Conservation (phyloP, 2,888 invertebrate species). For the Temnothorax ravouxi region DNA sequence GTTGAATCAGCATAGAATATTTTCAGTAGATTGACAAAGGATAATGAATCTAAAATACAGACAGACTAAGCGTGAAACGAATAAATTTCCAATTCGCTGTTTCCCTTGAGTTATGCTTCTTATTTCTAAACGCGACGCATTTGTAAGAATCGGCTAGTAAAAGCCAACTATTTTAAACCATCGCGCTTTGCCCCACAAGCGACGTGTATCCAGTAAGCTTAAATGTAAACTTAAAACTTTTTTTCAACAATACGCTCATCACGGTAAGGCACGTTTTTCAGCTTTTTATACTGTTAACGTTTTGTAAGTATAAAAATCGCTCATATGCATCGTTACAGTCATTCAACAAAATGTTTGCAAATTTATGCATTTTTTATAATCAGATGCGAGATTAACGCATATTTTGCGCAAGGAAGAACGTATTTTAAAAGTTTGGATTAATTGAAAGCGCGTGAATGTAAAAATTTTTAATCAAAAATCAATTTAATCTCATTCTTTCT, state of each 20-base stretch:
- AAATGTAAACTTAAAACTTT: not conserved
- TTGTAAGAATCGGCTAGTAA: not conserved
- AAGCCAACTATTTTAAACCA: constrained; percentile 14
- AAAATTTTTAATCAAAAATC: not conserved
- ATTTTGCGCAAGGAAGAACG: not conserved
- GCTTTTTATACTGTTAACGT: not conserved
- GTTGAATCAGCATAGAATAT: constrained; percentile 23
- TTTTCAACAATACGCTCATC: not conserved
- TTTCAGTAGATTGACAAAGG: not conserved
- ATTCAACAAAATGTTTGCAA: constrained; percentile 52
- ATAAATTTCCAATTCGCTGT: not conserved
- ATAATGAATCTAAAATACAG: constrained; percentile 25
- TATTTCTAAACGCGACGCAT: not conserved
- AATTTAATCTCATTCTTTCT: not conserved
- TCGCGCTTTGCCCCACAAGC: not conserved
- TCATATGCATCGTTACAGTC: not conserved
- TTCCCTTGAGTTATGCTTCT: not conserved
- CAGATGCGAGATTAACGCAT: not conserved
- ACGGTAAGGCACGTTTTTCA: not conserved
- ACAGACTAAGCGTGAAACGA: not conserved
- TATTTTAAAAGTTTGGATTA: not conserved
- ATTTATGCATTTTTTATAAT: constrained; percentile 51
- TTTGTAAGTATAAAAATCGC: constrained; percentile 30
- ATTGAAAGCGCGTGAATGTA: not conserved
- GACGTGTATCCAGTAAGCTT: not conserved